Percentiles rank a stretch among this genome's conserved stretches.
These are phyloP conservation scores for Alligator mississippiensis DNA, from an alignment of 2,113 vertebrate genomes.

Conservation along the genomic window DNA sequence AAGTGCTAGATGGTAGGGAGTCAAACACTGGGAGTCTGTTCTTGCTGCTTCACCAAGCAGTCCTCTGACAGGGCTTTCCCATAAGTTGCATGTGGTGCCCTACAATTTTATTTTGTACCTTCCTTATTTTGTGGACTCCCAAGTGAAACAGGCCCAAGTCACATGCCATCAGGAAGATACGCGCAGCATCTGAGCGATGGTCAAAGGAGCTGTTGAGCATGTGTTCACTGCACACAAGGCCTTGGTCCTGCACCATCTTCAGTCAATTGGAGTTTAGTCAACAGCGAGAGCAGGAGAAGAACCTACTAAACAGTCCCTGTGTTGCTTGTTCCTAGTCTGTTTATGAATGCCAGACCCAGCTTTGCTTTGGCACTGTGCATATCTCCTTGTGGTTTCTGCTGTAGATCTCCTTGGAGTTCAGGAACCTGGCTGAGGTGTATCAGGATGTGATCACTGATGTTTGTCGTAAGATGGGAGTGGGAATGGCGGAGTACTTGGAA, in stretches of 20 bases:
- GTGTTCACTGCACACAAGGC: neutral
- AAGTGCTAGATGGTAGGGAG: too few species aligned
- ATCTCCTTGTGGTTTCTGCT: neutral
- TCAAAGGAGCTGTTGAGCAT: conserved; percentile 11
- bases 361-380: fast-evolving
- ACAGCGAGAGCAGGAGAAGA: neutral
- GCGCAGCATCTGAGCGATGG: conserved; percentile 26
- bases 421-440: conserved; percentile 91
- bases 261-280: conserved; percentile 22
- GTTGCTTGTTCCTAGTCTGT: neutral
- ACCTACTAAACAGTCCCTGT: neutral
- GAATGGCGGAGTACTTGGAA: conserved; percentile 95
- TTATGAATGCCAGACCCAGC: neutral
- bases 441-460: conserved; percentile 91
- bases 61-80: too few species aligned
- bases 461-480: conserved; percentile 91
- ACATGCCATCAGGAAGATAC: neutral
- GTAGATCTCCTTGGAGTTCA: conserved; percentile 96
- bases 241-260: too few species aligned
- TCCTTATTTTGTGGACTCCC: conserved; percentile 22
- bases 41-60: too few species aligned
- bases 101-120: neutral
- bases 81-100: too few species aligned
- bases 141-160: conserved; percentile 25
- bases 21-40: too few species aligned